phyloP scores from a whole-genome alignment of 2,888 invertebrate genomes.

The Meiosimyza decipiens region DNA sequence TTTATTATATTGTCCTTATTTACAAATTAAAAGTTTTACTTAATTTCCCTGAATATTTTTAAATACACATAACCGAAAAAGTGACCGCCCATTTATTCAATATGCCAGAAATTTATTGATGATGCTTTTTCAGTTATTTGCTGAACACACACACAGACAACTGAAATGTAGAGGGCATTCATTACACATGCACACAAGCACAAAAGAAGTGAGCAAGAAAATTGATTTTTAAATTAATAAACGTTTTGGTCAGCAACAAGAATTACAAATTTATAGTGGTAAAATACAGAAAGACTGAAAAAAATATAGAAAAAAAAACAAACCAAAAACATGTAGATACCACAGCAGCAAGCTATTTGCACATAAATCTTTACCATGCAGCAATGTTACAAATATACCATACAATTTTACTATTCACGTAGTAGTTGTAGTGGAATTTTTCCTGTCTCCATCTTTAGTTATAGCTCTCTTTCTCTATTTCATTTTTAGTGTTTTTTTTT shows the following conservation, averaged over 20 bases:
- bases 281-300: not conserved
- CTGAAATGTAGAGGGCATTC: not conserved
- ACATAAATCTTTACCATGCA: slow-evolving; percentile 55
- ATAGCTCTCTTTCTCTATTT: slow-evolving; percentile 35
- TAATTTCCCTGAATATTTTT: no score
- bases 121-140: slow-evolving; percentile 39
- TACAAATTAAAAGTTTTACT: no score
- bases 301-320: not conserved
- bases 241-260: slow-evolving; percentile 57
- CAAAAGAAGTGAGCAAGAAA: slow-evolving; percentile 39
- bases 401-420: no score
- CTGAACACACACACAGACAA: slow-evolving; percentile 26
- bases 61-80: no score
- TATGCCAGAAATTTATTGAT: slow-evolving; percentile 53
- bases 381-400: not conserved
- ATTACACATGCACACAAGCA: not conserved
- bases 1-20: no score
- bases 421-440: slow-evolving; percentile 13
- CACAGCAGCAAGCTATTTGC: slow-evolving; percentile 40
- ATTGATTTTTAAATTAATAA: slow-evolving; percentile 64
- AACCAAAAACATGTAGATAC: not conserved
- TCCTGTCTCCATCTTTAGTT: slow-evolving; percentile 20
- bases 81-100: not conserved
- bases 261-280: slow-evolving; percentile 59
- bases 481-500: slow-evolving; percentile 29